These are phyloP conservation scores for Sardina pilchardus DNA, from an alignment of 2,113 vertebrate species.

Conservation along the genomic window DNA sequence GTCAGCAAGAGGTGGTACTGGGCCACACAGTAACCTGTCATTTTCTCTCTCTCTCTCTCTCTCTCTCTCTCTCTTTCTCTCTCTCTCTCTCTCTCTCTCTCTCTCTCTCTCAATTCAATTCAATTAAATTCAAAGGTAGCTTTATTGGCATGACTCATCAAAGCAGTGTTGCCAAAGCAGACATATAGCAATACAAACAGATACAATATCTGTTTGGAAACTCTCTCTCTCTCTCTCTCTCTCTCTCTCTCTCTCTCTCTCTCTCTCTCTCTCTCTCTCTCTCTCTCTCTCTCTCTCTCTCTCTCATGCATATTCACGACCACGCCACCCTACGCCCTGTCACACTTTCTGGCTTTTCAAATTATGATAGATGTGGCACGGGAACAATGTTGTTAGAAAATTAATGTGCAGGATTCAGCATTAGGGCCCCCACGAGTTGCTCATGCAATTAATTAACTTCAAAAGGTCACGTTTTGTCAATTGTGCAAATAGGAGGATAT, in stretches of 20 bases:
- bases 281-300: neutral
- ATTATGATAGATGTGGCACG: slow-evolving; percentile 62
- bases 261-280: neutral
- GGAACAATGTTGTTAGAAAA: slow-evolving; percentile 51
- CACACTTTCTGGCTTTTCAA: slow-evolving; percentile 51
- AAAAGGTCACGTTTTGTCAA: slow-evolving; percentile 58
- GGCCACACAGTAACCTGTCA: neutral
- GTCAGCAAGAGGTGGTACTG: neutral
- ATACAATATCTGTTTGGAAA: no score
- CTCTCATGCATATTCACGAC: neutral
- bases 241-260: neutral
- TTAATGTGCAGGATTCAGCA: slow-evolving; percentile 58
- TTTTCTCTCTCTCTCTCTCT: no score
- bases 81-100: neutral
- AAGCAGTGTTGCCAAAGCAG: no score
- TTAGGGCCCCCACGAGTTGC: slow-evolving; percentile 54
- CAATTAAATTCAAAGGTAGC: no score
- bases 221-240: neutral
- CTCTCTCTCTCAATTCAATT: no score
- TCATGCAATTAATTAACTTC: slow-evolving; percentile 62
- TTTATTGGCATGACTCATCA: no score
- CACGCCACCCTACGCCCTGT: slow-evolving; percentile 37
- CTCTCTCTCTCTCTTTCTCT: neutral
- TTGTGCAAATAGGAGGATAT: slow-evolving; percentile 42
- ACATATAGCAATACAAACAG: no score